phyloP scores from a whole-genome alignment of 2,113 vertebrate genomes.

The Stigmatopora argus region DNA sequence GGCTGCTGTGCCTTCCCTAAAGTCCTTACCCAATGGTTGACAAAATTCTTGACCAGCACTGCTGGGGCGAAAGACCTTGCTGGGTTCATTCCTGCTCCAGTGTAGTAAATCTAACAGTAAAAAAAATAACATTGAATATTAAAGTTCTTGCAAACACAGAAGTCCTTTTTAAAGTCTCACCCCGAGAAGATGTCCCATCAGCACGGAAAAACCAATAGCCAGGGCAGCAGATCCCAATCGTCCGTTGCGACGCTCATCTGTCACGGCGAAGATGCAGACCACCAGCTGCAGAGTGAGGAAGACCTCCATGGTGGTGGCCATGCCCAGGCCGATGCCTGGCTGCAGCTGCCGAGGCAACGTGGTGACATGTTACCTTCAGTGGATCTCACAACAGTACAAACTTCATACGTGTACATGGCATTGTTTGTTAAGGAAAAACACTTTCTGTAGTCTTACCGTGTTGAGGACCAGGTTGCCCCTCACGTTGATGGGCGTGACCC shows the following conservation, averaged over 20 bases:
- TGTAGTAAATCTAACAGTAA: constrained; percentile 83
- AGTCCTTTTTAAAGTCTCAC: constrained; percentile 64
- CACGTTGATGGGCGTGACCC: constrained; percentile 80
- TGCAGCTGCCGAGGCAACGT: constrained; percentile 71
- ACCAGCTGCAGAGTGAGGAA: constrained; percentile 90
- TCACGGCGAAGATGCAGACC: constrained; percentile 87
- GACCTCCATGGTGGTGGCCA: constrained; percentile 88
- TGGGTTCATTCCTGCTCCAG: constrained; percentile 92
- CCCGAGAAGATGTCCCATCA: constrained; percentile 91
- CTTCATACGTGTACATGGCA: neutral
- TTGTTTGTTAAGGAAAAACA: neutral
- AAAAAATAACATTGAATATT: constrained; percentile 17
- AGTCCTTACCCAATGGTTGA: constrained; percentile 89
- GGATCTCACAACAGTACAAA: neutral
- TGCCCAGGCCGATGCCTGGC: constrained; percentile 83
- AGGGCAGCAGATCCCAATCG: constrained; percentile 82
- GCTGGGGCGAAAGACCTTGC: constrained; percentile 93
- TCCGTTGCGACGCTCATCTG: constrained; percentile 84
- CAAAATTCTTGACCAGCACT: constrained; percentile 85
- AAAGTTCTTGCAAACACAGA: neutral
- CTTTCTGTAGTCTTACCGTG: constrained; percentile 72
- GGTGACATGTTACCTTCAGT: neutral
- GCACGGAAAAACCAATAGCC: constrained; percentile 87
- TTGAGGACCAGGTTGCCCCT: constrained; percentile 87
- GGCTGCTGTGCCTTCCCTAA: neutral